Evolutionary conservation across 2,888 invertebrate species (phyloP), one percentile per base, ranked within the genome.

Genomic region (Auanema freiburgensis): DNA sequence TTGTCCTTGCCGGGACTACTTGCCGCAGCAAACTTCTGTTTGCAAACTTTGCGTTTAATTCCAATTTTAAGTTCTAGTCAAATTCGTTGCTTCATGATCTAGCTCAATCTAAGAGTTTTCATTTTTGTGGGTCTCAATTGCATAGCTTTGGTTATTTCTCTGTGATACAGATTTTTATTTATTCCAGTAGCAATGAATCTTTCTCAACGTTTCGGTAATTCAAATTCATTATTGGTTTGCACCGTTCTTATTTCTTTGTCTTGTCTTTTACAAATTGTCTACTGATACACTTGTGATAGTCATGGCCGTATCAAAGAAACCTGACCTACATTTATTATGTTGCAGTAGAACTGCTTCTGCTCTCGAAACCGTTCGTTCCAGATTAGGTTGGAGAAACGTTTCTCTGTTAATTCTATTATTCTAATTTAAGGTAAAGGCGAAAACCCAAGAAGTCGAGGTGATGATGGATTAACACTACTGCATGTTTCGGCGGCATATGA

Each of bases 401-500:
- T 54, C 42, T 18, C 41, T 41, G 42, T 3, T 54, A 25, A 21
- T 54, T 33, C n/a, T 40, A 54, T 25, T 16, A 24, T 33, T 41
- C 10, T 51, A 42, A 25, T 61, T 69, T 21, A 58, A 69, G 72
- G 64, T 56, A 56, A 57, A 16, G 72, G 72, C 18, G 67, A 52
- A 16, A 68, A 72, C 65, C 63, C 65, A n/a, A 50, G 52, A 93
- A 77, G 88, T 88, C 40, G 78, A 24, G 66, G 66, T 16, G 58
- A 60, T n/a, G 70, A 77, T 16, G 71, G 72, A 40, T 58, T 75
- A 25, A 76, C 80, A 2, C 76, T 79, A 1, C 67, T 80, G 18
- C 80, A 80, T 56, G 72, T 77, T 23, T 78, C 80, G 1, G 74
- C 77, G 16, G 66, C 66, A n/a, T 72, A 73, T 65, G 78, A 77